Percentiles rank a stretch among this genome's conserved stretches.
Evolutionary conservation across 1,140 invertebrate species (phyloP).

Genomic region (Capitella teleta): DNA sequence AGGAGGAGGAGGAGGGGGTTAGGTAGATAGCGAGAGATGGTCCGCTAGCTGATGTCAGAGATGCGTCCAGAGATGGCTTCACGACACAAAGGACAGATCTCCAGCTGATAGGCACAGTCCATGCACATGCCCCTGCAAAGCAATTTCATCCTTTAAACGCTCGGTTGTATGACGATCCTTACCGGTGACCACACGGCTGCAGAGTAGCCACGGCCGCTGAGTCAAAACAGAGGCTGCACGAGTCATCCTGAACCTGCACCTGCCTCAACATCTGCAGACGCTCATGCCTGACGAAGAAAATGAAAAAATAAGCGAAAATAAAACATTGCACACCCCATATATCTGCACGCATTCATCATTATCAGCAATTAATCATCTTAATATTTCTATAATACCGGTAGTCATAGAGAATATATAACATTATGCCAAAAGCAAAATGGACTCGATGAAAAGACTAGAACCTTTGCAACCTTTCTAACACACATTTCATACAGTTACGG

Average conservation of each 20-base stretch:
- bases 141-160: background rate
- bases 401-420: background rate
- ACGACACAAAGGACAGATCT: conserved; percentile 80
- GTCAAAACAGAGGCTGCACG: conserved; percentile 80
- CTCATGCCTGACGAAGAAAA: conserved; percentile 51
- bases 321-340: background rate
- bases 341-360: background rate
- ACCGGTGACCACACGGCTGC: conserved; percentile 62
- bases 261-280: conserved; percentile 60
- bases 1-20: no score
- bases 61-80: conserved; percentile 46
- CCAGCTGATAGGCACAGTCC: conserved; percentile 62
- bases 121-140: conserved; percentile 67
- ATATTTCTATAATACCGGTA: no score
- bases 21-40: no score
- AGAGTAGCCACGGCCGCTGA: conserved; percentile 60
- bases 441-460: background rate
- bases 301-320: background rate
- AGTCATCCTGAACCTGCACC: conserved; percentile 68
- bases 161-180: conserved; percentile 9
- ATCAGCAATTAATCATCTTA: no score
- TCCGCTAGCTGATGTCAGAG: no score
- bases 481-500: background rate
- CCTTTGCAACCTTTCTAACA: background rate
- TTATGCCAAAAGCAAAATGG: background rate